A percentile compares a stretch with the other conserved stretches of the same genome.
phyloP scores from a whole-genome alignment of 2,888 invertebrate species.

The Acleris sparsana region DNA sequence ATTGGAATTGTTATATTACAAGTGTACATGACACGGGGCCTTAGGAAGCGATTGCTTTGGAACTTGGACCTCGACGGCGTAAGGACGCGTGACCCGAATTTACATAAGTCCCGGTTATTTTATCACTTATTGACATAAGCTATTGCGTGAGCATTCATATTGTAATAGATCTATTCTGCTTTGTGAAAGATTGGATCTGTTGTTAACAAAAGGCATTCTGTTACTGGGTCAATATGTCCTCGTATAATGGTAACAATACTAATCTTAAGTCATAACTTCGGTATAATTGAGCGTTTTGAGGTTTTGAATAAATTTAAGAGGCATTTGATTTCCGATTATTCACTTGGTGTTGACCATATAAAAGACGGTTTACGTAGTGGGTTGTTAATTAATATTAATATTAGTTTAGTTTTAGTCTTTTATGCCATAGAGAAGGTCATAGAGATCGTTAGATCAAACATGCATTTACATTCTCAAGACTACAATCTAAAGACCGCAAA shows the following conservation, averaged over 20 bases:
- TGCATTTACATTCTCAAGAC: no score
- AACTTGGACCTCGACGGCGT: conserved; percentile 19
- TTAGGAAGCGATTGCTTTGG: conserved; percentile 43
- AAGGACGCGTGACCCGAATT: conserved; percentile 53
- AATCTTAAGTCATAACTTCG: background rate
- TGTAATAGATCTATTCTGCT: conserved; percentile 14
- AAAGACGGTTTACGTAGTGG: no score
- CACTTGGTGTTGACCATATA: no score
- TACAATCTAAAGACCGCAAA: no score
- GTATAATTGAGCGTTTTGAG: no score
- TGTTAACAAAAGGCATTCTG: conserved; percentile 13
- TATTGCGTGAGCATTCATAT: conserved; percentile 25
- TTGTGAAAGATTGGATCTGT: conserved; percentile 18
- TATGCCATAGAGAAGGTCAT: background rate
- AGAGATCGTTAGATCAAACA: no score
- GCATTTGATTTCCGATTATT: no score
- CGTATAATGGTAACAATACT: background rate
- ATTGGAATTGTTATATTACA: conserved; percentile 61
- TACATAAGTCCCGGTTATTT: conserved; percentile 54
- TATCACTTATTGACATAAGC: conserved; percentile 36
- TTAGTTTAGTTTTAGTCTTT: background rate
- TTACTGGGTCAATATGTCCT: conserved; percentile 19
- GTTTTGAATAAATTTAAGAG: no score
- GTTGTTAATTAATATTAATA: background rate
- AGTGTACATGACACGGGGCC: conserved; percentile 64